Evolutionary conservation across 1,140 invertebrate species (phyloP).

Genomic region (Marisa cornuarietis): DNA sequence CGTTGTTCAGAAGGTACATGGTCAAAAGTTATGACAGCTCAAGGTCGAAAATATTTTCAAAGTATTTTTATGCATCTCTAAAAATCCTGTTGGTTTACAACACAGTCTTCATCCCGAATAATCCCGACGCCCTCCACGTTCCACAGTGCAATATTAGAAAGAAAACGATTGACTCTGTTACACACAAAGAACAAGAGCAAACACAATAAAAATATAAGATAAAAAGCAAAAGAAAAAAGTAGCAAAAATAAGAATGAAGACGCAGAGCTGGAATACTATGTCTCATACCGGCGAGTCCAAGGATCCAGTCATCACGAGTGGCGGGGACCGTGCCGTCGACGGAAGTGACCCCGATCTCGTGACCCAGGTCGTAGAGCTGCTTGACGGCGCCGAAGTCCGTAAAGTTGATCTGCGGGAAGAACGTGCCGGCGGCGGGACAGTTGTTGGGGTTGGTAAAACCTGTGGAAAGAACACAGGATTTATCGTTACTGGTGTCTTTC

Average conservation of each 20-base stretch:
- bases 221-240: neutral
- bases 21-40: too few species aligned
- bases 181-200: too few species aligned
- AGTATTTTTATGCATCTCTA: too few species aligned
- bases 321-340: conserved; percentile 64
- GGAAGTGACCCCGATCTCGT: conserved; percentile 89
- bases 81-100: too few species aligned
- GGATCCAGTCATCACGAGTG: conserved; percentile 33
- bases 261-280: neutral
- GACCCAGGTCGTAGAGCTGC: conserved; percentile 81
- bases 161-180: too few species aligned
- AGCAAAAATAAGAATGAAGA: neutral
- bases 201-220: neutral
- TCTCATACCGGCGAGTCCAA: conserved; percentile 35
- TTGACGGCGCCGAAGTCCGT: conserved; percentile 86
- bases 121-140: too few species aligned
- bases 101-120: too few species aligned
- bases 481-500: too few species aligned
- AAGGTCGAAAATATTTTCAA: too few species aligned
- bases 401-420: conserved; percentile 81
- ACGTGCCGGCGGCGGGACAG: conserved; percentile 81
- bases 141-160: too few species aligned
- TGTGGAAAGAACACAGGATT: neutral
- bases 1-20: too few species aligned
- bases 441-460: conserved; percentile 79